phyloP scores from a whole-genome alignment of 2,113 vertebrate species.

The Suncus etruscus region DNA sequence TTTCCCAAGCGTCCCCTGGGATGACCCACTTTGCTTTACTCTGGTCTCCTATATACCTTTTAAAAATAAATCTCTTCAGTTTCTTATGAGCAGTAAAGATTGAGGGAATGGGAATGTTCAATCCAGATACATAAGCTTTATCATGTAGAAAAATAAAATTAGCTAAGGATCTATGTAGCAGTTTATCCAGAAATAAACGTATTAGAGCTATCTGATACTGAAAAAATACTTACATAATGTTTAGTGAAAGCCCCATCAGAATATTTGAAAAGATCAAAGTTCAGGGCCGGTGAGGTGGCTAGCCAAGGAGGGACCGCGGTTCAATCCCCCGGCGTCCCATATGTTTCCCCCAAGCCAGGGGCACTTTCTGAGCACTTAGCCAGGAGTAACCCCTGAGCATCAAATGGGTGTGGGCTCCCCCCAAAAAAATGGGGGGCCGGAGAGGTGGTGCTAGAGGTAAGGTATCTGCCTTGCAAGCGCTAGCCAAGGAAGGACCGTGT shows the following conservation, averaged over 20 bases:
- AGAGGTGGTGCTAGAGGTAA: too few species aligned
- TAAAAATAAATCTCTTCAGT: not conserved
- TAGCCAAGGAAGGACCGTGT: too few species aligned
- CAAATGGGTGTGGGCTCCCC: too few species aligned
- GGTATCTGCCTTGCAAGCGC: too few species aligned
- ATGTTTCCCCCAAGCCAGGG: too few species aligned
- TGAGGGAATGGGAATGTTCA: conserved; percentile 1
- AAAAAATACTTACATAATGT: not conserved
- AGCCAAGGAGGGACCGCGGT: too few species aligned
- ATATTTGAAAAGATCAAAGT: not conserved
- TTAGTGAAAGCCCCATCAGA: not conserved
- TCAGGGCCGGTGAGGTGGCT: not conserved
- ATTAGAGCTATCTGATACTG: not conserved
- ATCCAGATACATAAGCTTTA: not conserved
- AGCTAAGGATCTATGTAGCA: not conserved
- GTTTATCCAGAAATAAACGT: conserved; percentile 11
- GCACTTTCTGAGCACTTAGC: too few species aligned
- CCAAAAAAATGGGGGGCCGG: too few species aligned
- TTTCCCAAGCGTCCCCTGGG: too few species aligned
- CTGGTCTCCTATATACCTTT: not conserved
- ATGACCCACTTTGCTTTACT: too few species aligned
- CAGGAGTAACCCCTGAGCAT: too few species aligned
- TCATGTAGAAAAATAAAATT: conserved; percentile 33
- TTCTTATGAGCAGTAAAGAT: not conserved
- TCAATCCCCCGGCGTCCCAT: too few species aligned